Conservation (phyloP, 2,888 invertebrate genomes). For the Drosophila incognita region DNA sequence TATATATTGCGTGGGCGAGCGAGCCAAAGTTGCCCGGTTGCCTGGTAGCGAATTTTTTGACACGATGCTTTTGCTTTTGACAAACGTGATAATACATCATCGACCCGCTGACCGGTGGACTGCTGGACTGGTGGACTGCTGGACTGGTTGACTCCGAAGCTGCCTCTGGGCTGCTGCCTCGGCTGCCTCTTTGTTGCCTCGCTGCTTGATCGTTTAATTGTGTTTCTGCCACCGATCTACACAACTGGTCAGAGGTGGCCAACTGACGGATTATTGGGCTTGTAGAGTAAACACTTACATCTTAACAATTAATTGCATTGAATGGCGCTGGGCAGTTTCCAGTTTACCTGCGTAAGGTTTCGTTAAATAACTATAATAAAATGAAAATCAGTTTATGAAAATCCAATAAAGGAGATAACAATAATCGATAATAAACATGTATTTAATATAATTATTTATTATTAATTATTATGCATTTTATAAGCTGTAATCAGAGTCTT, state of each 20-base stretch:
- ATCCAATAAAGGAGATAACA: not conserved
- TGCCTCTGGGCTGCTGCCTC: slow-evolving; percentile 3
- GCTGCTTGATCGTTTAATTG: slow-evolving; percentile 71
- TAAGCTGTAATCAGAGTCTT: too few species aligned
- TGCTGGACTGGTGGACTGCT: slow-evolving; percentile 11
- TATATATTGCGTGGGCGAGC: slow-evolving; percentile 49
- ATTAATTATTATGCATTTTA: too few species aligned
- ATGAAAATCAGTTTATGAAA: not conserved
- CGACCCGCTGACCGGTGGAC: slow-evolving; percentile 24
- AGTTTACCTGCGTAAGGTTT: not conserved
- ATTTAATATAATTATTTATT: too few species aligned
- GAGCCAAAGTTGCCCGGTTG: not conserved
- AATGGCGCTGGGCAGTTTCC: not conserved
- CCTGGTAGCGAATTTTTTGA: slow-evolving; percentile 70
- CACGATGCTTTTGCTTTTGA: slow-evolving; percentile 58
- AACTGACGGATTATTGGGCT: slow-evolving; percentile 26
- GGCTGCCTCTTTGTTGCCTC: slow-evolving; percentile 5
- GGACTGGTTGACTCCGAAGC: slow-evolving; percentile 10
- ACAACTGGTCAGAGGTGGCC: slow-evolving; percentile 12
- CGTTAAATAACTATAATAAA: not conserved
- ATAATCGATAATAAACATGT: too few species aligned
- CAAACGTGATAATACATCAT: slow-evolving; percentile 68
- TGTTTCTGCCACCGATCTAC: slow-evolving; percentile 17
- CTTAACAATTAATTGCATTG: slow-evolving; percentile 43
- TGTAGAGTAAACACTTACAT: slow-evolving; percentile 13